phyloP scores from a whole-genome alignment of 2,888 invertebrate species.

The Drosophila limbata region DNA sequence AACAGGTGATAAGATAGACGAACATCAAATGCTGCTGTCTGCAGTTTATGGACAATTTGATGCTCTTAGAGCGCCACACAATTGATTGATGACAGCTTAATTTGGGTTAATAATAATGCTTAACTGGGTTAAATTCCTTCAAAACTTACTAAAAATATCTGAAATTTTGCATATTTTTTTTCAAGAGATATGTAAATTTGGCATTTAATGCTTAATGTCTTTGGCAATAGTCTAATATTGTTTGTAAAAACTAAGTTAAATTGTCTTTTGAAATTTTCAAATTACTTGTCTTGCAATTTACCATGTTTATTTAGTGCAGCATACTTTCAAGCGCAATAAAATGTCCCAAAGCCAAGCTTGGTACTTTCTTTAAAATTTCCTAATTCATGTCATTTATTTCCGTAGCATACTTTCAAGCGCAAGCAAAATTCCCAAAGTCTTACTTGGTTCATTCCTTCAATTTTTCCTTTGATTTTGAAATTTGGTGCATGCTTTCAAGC shows the following conservation, averaged over 20 bases:
- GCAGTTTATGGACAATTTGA: conserved; percentile 7
- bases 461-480: neutral
- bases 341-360: neutral
- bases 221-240: no score
- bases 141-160: neutral
- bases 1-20: conserved; percentile 52
- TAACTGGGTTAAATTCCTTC: conserved; percentile 3
- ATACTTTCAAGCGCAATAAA: neutral
- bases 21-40: conserved; percentile 2
- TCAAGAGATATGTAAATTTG: neutral
- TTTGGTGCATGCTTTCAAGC: conserved; percentile 28
- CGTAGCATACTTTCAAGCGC: conserved; percentile 1
- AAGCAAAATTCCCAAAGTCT: neutral
- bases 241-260: no score
- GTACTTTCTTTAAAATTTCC: neutral
- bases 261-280: neutral
- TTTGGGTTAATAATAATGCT: neutral
- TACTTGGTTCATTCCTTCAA: neutral
- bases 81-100: conserved; percentile 23
- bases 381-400: neutral
- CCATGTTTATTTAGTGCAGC: neutral
- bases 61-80: conserved; percentile 32
- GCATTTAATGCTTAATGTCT: neutral
- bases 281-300: no score
- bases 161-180: conserved; percentile 1